Evolutionary conservation across 2,888 invertebrate genomes (phyloP).

Genomic region (Microchrysa polita): DNA sequence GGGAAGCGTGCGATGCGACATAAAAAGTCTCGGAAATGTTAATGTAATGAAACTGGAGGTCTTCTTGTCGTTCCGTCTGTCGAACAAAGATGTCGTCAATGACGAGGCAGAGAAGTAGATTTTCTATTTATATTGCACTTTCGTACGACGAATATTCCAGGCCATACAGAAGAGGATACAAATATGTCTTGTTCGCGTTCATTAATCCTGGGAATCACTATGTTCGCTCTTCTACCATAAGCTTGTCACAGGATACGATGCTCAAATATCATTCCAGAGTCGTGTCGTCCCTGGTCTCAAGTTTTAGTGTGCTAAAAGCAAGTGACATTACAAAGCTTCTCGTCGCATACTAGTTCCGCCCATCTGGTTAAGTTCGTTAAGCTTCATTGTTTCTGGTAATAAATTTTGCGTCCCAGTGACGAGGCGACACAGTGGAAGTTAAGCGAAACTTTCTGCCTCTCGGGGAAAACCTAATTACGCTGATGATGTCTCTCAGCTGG

Average conservation of each 20-base stretch:
- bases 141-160: slow-evolving; percentile 8
- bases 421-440: slow-evolving; percentile 24
- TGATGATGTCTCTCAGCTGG: slow-evolving; percentile 38
- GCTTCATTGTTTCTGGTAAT: slow-evolving; percentile 35
- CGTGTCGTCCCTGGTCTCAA: not conserved
- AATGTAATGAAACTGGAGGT: slow-evolving; percentile 12
- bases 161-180: slow-evolving; percentile 1
- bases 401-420: slow-evolving; percentile 18
- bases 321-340: not conserved
- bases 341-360: not conserved
- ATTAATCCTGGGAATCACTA: slow-evolving; percentile 16
- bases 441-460: not conserved
- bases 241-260: not conserved
- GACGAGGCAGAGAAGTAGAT: not conserved
- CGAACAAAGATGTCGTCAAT: not conserved
- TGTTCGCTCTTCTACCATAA: not conserved
- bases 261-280: too few relatives aligned
- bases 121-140: not conserved
- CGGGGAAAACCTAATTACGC: slow-evolving; percentile 35
- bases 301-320: not conserved
- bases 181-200: slow-evolving; percentile 31
- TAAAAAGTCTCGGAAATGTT: slow-evolving; percentile 4
- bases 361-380: slow-evolving; percentile 23
- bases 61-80: not conserved
- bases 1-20: not conserved